phyloP scores from a whole-genome alignment of 2,113 vertebrate genomes.

The Calcarius ornatus region DNA sequence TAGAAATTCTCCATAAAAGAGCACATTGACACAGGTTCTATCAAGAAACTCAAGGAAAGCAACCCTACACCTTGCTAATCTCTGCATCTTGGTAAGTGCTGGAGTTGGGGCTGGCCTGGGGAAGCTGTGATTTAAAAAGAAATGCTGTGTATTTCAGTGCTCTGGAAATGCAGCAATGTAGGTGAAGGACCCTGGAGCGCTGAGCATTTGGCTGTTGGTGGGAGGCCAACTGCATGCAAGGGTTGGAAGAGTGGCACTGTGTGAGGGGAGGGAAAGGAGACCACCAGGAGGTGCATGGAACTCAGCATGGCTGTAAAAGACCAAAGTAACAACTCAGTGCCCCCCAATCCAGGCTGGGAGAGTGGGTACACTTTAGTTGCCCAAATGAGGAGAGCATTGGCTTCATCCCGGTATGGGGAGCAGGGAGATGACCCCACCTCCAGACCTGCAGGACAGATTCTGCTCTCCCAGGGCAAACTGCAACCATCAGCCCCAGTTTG shows the following conservation, averaged over 20 bases:
- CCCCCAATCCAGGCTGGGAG: neutral
- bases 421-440: rapidly evolving
- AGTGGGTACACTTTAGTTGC: neutral
- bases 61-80: neutral
- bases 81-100: neutral
- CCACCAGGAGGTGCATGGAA: neutral
- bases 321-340: neutral
- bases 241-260: neutral
- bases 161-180: rapidly evolving
- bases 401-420: rapidly evolving
- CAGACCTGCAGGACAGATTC: neutral
- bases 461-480: neutral
- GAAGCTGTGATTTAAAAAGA: neutral
- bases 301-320: rapidly evolving
- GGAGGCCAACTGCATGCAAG: neutral
- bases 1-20: neutral
- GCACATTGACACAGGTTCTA: neutral
- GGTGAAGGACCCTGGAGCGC: neutral
- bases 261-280: neutral
- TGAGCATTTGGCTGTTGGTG: neutral
- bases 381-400: neutral
- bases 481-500: neutral
- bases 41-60: neutral
- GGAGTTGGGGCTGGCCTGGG: neutral
- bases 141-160: neutral